Conservation (phyloP, 2,113 vertebrate species). For the Quiscalus mexicanus region DNA sequence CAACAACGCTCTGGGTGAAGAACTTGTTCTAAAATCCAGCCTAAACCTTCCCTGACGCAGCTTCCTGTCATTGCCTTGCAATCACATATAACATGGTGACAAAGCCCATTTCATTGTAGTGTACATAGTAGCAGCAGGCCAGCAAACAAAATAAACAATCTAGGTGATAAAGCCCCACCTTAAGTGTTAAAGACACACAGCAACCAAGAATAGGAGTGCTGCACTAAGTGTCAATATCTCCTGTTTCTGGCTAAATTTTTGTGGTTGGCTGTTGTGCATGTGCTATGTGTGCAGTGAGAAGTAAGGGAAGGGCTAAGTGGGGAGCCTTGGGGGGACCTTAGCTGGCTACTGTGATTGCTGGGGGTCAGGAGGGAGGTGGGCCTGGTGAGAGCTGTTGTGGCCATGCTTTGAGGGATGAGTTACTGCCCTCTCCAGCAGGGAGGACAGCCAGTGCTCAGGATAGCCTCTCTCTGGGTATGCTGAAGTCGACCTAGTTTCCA, state of each 20-base stretch:
- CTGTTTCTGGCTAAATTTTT: neutral
- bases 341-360: neutral
- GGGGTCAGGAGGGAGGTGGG: neutral
- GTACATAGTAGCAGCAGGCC: neutral
- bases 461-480: fast-evolving
- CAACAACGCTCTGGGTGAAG: neutral
- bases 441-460: neutral
- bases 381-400: no score
- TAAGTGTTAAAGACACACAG: neutral
- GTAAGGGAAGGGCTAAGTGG: neutral
- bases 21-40: neutral
- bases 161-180: neutral
- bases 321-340: neutral
- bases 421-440: neutral
- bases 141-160: neutral
- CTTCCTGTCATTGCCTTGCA: neutral
- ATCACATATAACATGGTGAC: neutral
- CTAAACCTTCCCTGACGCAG: neutral
- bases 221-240: neutral
- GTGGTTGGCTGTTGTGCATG: neutral
- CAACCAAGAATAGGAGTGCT: neutral
- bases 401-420: neutral
- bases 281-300: neutral
- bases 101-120: neutral
- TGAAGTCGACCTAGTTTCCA: neutral